Conservation (phyloP, 2,113 vertebrate species). For the Tursiops truncatus region DNA sequence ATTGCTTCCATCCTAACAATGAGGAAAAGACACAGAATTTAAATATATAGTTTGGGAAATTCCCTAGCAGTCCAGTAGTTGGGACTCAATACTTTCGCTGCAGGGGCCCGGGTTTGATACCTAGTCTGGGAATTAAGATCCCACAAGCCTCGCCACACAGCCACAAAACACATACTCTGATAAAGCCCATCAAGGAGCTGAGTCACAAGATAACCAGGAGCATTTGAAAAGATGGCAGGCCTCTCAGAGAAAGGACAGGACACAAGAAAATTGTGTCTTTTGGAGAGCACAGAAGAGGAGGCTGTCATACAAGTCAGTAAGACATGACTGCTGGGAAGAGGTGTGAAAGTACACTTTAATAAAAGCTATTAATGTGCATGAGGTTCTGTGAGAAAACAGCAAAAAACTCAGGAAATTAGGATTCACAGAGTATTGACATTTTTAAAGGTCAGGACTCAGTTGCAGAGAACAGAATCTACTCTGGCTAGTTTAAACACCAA, state of each 20-base stretch:
- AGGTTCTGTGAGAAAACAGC: not conserved
- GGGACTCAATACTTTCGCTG: not conserved
- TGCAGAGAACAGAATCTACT: not conserved
- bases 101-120: not conserved
- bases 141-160: not conserved
- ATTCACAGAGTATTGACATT: conserved; percentile 19
- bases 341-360: not conserved
- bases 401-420: not conserved
- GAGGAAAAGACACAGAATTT: not conserved
- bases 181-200: not conserved
- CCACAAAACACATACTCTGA: no score
- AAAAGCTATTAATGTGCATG: not conserved
- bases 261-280: not conserved
- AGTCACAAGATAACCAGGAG: not conserved
- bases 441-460: conserved; percentile 50
- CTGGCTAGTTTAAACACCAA: conserved; percentile 8
- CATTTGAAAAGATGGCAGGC: not conserved
- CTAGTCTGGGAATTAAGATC: not conserved
- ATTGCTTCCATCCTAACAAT: not conserved
- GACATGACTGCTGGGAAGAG: not conserved
- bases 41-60: not conserved
- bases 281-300: not conserved
- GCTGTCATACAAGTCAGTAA: not conserved
- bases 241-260: not conserved
- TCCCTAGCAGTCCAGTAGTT: not conserved